A percentile compares a stretch with the other conserved stretches of the same genome.
Evolutionary conservation across 2,113 vertebrate genomes (phyloP).

Genomic region (Stictonetta naevosa): DNA sequence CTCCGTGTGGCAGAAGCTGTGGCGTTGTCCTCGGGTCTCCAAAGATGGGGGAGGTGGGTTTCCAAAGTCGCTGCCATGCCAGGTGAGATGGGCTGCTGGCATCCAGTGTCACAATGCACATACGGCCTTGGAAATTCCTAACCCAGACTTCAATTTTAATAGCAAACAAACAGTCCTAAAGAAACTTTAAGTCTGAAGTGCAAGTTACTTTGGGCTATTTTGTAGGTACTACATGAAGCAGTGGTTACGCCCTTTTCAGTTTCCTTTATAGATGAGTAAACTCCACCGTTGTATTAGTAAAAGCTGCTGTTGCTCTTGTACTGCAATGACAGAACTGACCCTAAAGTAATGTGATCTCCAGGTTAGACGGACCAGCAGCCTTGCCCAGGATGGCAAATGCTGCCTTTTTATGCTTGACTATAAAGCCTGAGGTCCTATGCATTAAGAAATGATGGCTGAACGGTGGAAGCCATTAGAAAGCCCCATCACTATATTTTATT

Average conservation of each 20-base stretch:
- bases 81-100: neutral
- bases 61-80: neutral
- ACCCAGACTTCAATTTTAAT: neutral
- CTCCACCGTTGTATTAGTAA: neutral
- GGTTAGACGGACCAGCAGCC: neutral
- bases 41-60: neutral
- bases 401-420: neutral
- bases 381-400: neutral
- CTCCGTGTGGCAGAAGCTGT: rapidly evolving
- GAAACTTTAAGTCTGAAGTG: neutral
- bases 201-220: neutral
- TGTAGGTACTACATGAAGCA: neutral
- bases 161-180: neutral
- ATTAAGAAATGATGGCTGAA: slow-evolving; percentile 1
- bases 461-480: slow-evolving; percentile 1
- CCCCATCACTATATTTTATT: neutral
- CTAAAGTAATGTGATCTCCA: neutral
- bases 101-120: rapidly evolving
- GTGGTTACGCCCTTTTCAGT: neutral
- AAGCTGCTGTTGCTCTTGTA: neutral
- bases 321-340: neutral
- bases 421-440: neutral
- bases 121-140: neutral
- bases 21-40: neutral
- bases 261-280: neutral